Base-by-base conservation (phyloP, 2,113 vertebrate species). In the Conger conger region DNA sequence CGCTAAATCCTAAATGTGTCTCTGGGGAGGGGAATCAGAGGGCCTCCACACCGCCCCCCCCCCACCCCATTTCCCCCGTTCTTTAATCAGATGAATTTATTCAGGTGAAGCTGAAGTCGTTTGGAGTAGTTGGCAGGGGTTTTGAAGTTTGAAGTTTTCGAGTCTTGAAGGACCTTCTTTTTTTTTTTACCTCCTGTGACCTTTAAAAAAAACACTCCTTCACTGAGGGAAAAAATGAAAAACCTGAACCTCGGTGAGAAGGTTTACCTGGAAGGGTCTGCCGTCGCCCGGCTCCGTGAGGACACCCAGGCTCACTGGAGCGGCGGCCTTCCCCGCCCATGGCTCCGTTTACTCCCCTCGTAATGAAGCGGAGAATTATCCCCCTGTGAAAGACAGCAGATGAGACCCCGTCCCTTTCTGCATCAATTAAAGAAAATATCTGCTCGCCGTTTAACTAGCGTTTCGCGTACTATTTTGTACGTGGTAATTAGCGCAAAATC, bases 91-190 rank as follows among this genome's bases (percentile, higher is more conserved):
- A 76, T 63, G 45, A 54, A 68, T 79, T 84, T 84, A 54, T n/a
- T 84, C 83, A 60, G 82, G 40, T 45, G 73, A 77, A 77, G 45
- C 15, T 83, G 40, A 78, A 77, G 82, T 54, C 33, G n/a, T 23
- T 36, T 16, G 20, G 76, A 54, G 36, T 20, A 60, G 36, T 80
- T 63, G 50, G 57, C 76, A 38, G 23, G 15, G 53, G 76, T n/a
- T n/a, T n/a, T 60, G 30, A 79, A 84, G 54, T 84, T 84, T 84
- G 60, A 53, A 30, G 76, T 79, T 84, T 78, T 54, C 53, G n/a
- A 33, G 54, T 78, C 76, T 8, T 15, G 13, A 27, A 77, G 45
- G 40, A 27, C 4, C 18, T 78, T 78, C 18, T 76, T 83, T 68
- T 83, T 57, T 9, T n/a, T n/a, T n/a, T 16, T 57, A 18, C 40